Evolutionary conservation across 1,140 invertebrate species (phyloP).

Genomic region (Odontomachus brunneus): DNA sequence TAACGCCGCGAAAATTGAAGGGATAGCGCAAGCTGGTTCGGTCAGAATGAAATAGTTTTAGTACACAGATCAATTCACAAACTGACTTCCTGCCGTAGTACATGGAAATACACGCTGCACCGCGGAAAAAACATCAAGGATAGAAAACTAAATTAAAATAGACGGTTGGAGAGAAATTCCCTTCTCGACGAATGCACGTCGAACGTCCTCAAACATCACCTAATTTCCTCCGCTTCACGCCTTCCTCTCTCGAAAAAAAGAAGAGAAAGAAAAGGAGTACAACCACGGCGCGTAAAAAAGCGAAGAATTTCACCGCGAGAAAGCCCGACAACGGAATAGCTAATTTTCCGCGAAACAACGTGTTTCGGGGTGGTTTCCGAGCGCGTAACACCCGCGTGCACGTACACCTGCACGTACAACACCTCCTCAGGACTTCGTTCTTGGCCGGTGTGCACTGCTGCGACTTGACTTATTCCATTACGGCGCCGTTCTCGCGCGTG

Average conservation of each 20-base stretch:
- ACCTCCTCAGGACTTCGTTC: constrained; percentile 11
- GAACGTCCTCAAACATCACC: neutral
- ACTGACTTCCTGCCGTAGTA: no score
- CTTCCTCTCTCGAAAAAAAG: neutral
- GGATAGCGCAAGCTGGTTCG: no score
- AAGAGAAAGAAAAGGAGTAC: neutral
- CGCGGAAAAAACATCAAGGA: no score
- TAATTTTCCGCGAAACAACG: constrained; percentile 55
- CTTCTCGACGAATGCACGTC: neutral
- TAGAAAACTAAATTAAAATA: constrained; percentile 26
- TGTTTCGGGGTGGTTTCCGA: constrained; percentile 17
- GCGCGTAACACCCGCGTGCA: constrained; percentile 10
- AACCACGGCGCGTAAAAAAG: neutral
- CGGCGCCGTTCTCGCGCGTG: constrained; percentile 20
- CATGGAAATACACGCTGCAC: no score
- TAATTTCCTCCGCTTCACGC: neutral
- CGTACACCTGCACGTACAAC: neutral
- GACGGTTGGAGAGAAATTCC: neutral
- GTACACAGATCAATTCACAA: no score
- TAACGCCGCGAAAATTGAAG: neutral
- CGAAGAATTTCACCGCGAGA: constrained; percentile 16
- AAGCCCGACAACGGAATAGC: constrained; percentile 19
- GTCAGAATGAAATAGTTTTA: no score
- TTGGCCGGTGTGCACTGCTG: neutral
- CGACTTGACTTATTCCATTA: constrained; percentile 45